Evolutionary conservation across 1,140 invertebrate genomes (phyloP), one percentile per base, ranked within the genome.

Genomic region (Heliconius congener): DNA sequence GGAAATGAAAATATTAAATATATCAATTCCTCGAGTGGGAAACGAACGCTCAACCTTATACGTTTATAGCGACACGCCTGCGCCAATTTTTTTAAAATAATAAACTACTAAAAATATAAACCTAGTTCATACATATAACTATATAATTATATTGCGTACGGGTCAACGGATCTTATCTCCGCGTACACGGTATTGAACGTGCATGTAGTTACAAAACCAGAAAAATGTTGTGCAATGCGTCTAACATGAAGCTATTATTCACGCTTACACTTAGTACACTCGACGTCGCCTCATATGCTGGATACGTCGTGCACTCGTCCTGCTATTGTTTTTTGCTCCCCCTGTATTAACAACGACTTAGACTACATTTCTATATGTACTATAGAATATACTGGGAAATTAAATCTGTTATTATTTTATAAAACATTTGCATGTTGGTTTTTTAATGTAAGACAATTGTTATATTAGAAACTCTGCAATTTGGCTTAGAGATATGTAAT

Each of bases 371-470:
- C 60, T 23, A 57, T 57, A 27, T 66, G n/a, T 30, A 66, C 60
- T 23, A 27, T 66, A 30, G 3, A 66, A 66, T 30, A 66, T 16
- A n/a, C 9, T 66, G 4, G 9, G 8, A 13, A 72, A 37, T 19
- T 72, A 72, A 72, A 8, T 9, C 18, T 74, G 50, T 23, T 27
- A 57, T 42, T 8, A 57, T 74, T 57, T 74, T 74, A 74, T 74
- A 46, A n/a, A 73, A 8, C 3, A 23, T 73, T 42, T 27, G n/a
- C 46, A n/a, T 39, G 37, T 39, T 37, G n/a, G 39, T 46, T 27
- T 39, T 23, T 2, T 18, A 57, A 57, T 37, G 30, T 34, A 30
- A 27, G 11, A 71, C 9, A 19, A 71, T 71, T 18, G 23, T 9
- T 70, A 70, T n/a, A 34, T 37, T 18, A 71, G 16, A 30, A 71